phyloP scores from a whole-genome alignment of 2,797 vertebrate genomes.

The Anas bernieri region DNA sequence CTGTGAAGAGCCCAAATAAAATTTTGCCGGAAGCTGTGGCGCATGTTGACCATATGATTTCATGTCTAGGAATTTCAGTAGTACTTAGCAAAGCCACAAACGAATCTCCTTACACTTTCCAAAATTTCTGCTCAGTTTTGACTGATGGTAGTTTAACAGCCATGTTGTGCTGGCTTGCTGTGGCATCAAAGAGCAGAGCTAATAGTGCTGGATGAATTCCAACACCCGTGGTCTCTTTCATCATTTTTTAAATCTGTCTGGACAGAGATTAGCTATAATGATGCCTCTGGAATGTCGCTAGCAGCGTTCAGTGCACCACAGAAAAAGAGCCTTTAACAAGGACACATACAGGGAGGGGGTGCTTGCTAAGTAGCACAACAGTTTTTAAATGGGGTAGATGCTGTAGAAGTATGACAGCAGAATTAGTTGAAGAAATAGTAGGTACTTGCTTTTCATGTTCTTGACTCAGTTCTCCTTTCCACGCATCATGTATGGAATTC shows the following conservation, averaged over 20 bases:
- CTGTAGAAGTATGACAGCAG: background rate
- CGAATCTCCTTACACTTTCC: background rate
- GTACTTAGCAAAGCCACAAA: background rate
- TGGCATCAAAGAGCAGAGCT: conserved; percentile 6
- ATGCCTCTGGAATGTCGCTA: conserved; percentile 58
- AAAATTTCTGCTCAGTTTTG: background rate
- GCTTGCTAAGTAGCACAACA: background rate
- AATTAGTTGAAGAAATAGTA: background rate
- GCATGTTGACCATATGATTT: background rate
- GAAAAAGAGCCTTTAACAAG: conserved; percentile 1
- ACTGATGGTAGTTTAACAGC: background rate
- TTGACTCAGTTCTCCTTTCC: background rate
- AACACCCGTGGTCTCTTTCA: conserved; percentile 3
- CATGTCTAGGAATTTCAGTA: background rate
- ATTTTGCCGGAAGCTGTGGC: background rate
- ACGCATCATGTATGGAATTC: background rate
- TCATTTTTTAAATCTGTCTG: conserved; percentile 42
- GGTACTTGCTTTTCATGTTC: background rate
- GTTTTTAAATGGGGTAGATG: background rate
- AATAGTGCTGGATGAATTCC: conserved; percentile 24
- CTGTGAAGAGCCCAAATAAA: background rate
- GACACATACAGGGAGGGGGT: background rate
- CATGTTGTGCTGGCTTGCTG: background rate
- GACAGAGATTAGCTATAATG: conserved; percentile 58
- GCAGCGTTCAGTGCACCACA: background rate